These are phyloP conservation scores for Onchidella celtica DNA, from an alignment of 2,888 invertebrate genomes.

Conservation along the genomic window DNA sequence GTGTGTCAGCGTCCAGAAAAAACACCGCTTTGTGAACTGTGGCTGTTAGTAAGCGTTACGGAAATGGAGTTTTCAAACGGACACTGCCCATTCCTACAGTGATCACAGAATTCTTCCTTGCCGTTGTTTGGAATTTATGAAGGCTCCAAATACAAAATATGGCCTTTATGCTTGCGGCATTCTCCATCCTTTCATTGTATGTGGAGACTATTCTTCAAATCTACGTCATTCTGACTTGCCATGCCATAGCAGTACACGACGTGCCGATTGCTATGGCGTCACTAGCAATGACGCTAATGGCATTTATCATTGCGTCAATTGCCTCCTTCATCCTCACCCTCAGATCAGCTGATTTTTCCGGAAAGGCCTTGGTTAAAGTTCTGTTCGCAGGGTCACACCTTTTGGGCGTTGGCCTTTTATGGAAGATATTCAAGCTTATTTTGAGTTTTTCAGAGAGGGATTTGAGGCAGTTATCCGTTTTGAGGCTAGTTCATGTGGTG, in stretches of 20 bases:
- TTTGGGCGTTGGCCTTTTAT: conserved; percentile 64
- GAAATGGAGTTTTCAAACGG: no score
- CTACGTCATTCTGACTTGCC: conserved; percentile 19
- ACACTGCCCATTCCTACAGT: no score
- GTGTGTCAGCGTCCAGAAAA: no score
- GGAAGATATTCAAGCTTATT: conserved; percentile 64
- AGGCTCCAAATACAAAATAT: no score
- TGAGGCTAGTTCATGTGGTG: conserved; percentile 63
- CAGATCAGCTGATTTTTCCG: conserved; percentile 59
- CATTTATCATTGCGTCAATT: conserved; percentile 61
- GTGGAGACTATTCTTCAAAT: conserved; percentile 40
- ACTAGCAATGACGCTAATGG: conserved; percentile 55
- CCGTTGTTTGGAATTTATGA: no score
- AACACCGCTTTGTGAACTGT: no score
- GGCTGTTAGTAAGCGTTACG: no score
- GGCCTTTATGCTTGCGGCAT: conserved; percentile 27
- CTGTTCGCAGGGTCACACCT: conserved; percentile 64
- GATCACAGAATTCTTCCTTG: no score
- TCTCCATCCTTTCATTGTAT: conserved; percentile 44
- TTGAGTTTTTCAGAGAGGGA: conserved; percentile 61
- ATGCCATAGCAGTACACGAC: conserved; percentile 26
- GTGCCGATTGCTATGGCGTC: conserved; percentile 53
- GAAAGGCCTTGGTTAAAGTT: conserved; percentile 49
- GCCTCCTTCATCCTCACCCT: conserved; percentile 57
- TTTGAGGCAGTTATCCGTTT: conserved; percentile 60